Conservation (phyloP, 2,113 vertebrate genomes). For the Podilymbus podiceps region DNA sequence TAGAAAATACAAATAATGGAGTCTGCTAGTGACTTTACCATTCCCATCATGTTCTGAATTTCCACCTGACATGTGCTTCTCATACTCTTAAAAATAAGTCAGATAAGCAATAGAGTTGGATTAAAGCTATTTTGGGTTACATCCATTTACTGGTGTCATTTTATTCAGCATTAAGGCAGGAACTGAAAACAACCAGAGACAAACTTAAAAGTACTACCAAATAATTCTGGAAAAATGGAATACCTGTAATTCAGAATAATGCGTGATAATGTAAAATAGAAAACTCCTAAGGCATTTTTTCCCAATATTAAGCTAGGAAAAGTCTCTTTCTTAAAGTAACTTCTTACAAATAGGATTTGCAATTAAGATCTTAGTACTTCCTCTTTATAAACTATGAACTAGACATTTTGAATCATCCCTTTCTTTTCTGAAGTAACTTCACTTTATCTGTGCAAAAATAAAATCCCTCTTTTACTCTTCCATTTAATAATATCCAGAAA, state of each 20-base stretch:
- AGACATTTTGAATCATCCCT: background rate
- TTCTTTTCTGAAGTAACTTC: background rate
- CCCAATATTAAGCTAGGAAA: background rate
- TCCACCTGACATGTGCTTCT: background rate
- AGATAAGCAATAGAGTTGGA: background rate
- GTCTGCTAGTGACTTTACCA: background rate
- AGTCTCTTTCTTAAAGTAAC: background rate
- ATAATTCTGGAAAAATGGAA: background rate
- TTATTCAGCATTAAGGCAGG: background rate
- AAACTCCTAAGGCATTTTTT: background rate
- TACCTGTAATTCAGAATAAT: background rate
- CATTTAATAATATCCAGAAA: background rate
- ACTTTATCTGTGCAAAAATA: background rate
- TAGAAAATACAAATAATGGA: background rate
- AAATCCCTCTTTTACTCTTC: background rate
- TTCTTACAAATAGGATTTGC: background rate
- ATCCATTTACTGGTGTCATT: background rate
- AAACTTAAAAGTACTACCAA: background rate
- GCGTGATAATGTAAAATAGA: background rate
- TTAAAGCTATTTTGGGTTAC: background rate
- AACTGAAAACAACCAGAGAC: background rate
- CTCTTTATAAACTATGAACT: background rate
- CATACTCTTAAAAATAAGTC: background rate
- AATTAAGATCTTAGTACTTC: background rate
- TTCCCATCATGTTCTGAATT: background rate